Base-by-base conservation (phyloP, 2,888 invertebrate species). In the Ochropacha duplaris region DNA sequence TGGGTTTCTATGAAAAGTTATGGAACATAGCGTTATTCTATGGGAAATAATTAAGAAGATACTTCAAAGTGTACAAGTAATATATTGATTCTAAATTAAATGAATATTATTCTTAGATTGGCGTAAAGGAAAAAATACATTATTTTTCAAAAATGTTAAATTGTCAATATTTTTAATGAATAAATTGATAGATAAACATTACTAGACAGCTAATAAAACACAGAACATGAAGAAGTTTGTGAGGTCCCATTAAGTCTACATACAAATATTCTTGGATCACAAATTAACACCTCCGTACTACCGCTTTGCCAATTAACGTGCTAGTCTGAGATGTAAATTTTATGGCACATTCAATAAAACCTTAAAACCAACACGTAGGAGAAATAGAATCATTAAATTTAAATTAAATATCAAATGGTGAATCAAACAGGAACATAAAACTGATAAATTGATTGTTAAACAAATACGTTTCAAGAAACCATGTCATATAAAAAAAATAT, bases 1-100 rank as follows among this genome's bases (percentile, higher is more conserved):
- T 62, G 61, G 57, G 57, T 57, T 59, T 19, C 44, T 44, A 44
- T 44, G 44, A 19, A 44, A 44, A 44, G 44, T 44, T 44, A 44
- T 44, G 2, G 16, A 44, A 44, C 19, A 19, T 44, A 44, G n/a
- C 16, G 44, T 19, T 44, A 9, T 44, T 16, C 4, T 16, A 19
- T 44, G 16, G 16, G 16, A 19, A 44, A 19, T 44, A 19, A 36
- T 36, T 36, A 34, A 3, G 8, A 11, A 39, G 16, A 8, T 39
- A 39, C 16, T 16, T 5, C 16, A 16, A 39, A n/a, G 14, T 36
- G 36, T 36, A 36, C 9, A 31, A 9, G n/a, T 4, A n/a, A n/a
- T 1, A 36, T 36, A 36, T 36, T 36, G 1, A n/a, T 36, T n/a
- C 4, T 4, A n/a, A n/a, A 14, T n/a, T 1, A n/a, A n/a, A n/a